Conservation (phyloP, 2,888 invertebrate genomes). For the Axea sp. region DNA sequence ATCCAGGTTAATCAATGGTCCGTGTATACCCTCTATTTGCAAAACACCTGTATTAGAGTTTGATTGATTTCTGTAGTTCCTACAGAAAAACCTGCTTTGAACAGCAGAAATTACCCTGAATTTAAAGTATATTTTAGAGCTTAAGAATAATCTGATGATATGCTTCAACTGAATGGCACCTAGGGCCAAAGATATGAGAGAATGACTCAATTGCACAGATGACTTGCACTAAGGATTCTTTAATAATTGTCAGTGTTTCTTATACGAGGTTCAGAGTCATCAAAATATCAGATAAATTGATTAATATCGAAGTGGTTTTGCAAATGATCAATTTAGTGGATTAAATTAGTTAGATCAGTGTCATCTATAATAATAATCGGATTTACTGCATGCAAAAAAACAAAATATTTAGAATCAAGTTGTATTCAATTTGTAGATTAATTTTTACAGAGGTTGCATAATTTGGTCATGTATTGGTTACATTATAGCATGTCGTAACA, state of each 20-base stretch:
- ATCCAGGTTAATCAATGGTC: conserved; percentile 4
- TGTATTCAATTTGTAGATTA: no score
- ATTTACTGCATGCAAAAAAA: no score
- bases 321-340: no score
- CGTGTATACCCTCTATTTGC: conserved; percentile 1
- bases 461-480: no score
- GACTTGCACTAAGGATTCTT: conserved; percentile 71
- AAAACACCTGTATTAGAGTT: background rate
- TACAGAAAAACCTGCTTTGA: no score
- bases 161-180: conserved; percentile 10
- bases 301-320: background rate
- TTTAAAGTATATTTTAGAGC: no score
- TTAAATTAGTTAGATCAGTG: no score
- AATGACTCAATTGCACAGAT: conserved; percentile 65
- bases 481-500: no score
- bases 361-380: no score
- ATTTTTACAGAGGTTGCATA: no score
- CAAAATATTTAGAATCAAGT: no score
- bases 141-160: background rate
- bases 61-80: conserved; percentile 5
- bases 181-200: conserved; percentile 11
- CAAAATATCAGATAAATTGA: background rate
- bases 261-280: background rate
- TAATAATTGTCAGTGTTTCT: conserved; percentile 24
- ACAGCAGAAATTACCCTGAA: no score